These are phyloP conservation scores for Trematomus bernacchii DNA, from an alignment of 2,797 vertebrate genomes.

Conservation along the genomic window DNA sequence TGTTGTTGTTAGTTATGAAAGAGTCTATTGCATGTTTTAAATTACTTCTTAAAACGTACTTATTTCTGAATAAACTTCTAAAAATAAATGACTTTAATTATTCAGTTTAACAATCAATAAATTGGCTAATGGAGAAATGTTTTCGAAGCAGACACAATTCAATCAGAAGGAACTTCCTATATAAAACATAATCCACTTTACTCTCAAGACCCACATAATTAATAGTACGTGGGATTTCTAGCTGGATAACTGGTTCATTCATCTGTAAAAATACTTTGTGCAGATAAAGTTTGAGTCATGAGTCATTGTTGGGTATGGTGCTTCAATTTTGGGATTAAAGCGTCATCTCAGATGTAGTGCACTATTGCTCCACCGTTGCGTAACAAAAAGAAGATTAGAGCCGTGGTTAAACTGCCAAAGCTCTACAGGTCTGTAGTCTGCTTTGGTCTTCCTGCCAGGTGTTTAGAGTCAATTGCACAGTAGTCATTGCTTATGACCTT, in stretches of 20 bases:
- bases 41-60: background rate
- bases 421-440: constrained; percentile 14
- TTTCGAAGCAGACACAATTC: background rate
- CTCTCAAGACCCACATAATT: background rate
- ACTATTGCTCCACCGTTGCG: constrained; percentile 53
- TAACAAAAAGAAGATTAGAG: constrained; percentile 75
- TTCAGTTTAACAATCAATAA: too few relatives aligned
- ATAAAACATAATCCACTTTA: background rate
- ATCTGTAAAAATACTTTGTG: constrained; percentile 1
- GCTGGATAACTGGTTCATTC: background rate
- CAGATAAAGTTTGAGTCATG: background rate
- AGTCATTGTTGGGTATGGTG: constrained; percentile 12
- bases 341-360: constrained; percentile 29
- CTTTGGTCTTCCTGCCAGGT: constrained; percentile 9
- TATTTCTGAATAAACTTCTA: background rate
- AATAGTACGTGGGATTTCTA: background rate
- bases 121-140: too few relatives aligned
- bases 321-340: constrained; percentile 52
- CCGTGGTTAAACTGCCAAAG: constrained; percentile 43
- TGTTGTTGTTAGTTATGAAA: background rate
- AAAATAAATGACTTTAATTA: background rate
- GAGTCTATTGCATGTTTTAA: background rate
- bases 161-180: background rate
- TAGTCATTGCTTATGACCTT: background rate
- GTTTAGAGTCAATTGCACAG: background rate